Conservation (phyloP, 2,113 vertebrate genomes). For the Grallaria varia region DNA sequence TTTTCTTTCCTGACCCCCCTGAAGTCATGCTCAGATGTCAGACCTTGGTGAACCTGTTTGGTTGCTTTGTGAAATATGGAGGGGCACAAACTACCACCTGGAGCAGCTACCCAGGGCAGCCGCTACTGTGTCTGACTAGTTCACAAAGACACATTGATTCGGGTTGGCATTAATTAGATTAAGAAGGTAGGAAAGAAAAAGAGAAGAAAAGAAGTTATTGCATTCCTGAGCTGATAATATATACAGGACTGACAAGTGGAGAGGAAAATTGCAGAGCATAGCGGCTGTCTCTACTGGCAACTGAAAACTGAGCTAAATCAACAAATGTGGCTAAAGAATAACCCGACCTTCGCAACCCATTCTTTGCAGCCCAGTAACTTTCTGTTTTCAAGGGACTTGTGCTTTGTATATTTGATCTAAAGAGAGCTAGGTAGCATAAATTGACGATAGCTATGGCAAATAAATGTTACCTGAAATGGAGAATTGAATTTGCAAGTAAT, state of each 20-base stretch:
- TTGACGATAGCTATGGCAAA: neutral
- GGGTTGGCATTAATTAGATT: constrained; percentile 7
- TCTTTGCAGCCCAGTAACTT: neutral
- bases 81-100: neutral
- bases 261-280: constrained; percentile 9
- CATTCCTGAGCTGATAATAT: constrained; percentile 24
- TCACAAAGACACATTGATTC: constrained; percentile 43
- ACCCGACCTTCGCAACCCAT: neutral
- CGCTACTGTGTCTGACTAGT: neutral
- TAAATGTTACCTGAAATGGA: neutral
- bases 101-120: neutral
- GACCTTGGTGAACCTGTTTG: neutral
- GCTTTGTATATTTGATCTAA: neutral
- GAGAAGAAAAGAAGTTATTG: constrained; percentile 28
- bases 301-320: neutral
- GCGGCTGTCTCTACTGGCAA: neutral
- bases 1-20: accelerated
- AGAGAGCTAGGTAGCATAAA: neutral
- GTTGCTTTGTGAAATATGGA: neutral
- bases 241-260: neutral
- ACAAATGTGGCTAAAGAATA: neutral
- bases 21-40: neutral
- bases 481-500: neutral
- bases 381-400: neutral
- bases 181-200: neutral